Evolutionary conservation across 2,113 vertebrate genomes (phyloP).

Genomic region (Bubalus kerabau): DNA sequence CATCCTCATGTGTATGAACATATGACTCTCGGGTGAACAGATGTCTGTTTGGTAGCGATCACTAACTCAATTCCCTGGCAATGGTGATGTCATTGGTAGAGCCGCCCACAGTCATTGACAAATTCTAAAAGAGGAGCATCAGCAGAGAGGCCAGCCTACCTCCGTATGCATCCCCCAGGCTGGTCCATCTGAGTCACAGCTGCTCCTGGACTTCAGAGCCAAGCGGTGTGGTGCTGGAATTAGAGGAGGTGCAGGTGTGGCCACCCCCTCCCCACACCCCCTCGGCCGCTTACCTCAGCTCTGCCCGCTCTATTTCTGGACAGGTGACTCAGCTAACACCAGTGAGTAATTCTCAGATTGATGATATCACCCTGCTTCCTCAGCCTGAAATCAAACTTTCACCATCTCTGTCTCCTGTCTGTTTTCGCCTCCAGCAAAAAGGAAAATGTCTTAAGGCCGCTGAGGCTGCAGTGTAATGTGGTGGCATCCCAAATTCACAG

Average conservation of each 20-base stretch:
- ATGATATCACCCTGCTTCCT: not conserved
- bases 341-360: not conserved
- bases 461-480: not conserved
- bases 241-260: not conserved
- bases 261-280: not conserved
- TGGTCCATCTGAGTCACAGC: not conserved
- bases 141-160: not conserved
- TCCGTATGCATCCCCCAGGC: not conserved
- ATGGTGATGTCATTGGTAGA: not conserved
- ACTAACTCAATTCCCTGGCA: not conserved
- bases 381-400: not conserved
- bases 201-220: not conserved
- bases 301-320: not conserved
- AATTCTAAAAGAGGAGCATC: not conserved
- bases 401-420: not conserved
- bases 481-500: not conserved
- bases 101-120: slow-evolving; percentile 23
- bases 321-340: not conserved
- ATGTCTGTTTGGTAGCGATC: not conserved
- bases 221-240: not conserved
- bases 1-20: fast-evolving
- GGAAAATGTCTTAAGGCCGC: not conserved
- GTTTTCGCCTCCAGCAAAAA: not conserved
- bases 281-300: not conserved
- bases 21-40: not conserved